phyloP scores from a whole-genome alignment of 2,888 invertebrate genomes.

The Labia minor region DNA sequence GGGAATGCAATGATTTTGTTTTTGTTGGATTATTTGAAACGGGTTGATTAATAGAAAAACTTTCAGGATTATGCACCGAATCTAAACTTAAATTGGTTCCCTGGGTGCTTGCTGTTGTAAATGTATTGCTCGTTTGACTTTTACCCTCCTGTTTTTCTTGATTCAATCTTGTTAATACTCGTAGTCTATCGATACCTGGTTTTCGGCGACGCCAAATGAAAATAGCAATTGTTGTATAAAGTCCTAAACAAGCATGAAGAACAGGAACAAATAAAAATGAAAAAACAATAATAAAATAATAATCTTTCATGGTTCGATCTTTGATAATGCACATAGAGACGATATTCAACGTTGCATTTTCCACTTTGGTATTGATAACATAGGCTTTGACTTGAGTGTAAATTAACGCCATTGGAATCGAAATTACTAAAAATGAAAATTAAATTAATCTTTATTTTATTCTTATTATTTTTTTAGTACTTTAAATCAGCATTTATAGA shows the following conservation, averaged over 20 bases:
- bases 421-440: conserved; percentile 32
- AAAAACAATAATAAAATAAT: conserved; percentile 30
- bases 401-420: conserved; percentile 38
- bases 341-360: conserved; percentile 20
- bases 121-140: neutral
- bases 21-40: conserved; percentile 19
- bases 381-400: conserved; percentile 33
- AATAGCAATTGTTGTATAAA: conserved; percentile 42
- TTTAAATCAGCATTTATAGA: neutral
- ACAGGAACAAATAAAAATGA: conserved; percentile 40
- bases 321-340: conserved; percentile 32
- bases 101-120: neutral
- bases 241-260: conserved; percentile 40
- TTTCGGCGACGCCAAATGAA: conserved; percentile 42
- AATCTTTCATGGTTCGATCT: conserved; percentile 30
- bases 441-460: neutral
- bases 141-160: neutral
- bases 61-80: conserved; percentile 16
- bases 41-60: neutral
- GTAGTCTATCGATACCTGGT: conserved; percentile 28
- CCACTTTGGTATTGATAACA: neutral
- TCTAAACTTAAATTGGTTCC: neutral
- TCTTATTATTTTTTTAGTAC: neutral
- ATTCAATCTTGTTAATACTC: neutral
- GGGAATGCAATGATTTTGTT: conserved; percentile 29